Base-by-base conservation (phyloP, 1,140 invertebrate species). In the Elysia chlorotica region DNA sequence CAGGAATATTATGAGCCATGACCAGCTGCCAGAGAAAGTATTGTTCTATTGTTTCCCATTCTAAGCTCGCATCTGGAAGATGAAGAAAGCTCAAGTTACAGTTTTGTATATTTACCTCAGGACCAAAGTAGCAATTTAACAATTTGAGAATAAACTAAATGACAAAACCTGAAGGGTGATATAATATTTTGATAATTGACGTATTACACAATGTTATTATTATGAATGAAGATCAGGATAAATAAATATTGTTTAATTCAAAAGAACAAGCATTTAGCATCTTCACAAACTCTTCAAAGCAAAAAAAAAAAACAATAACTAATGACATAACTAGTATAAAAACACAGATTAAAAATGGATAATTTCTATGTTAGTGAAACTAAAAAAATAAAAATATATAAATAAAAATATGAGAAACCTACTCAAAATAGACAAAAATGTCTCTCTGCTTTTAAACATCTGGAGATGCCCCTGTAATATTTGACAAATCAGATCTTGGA, bases 1-100 rank as follows among this genome's bases (percentile, higher is more conserved):
- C 91, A 17, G 94, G 92, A 81, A 98, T 94, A 85, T 96, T 94
- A 82, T 98, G 96, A 54, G 96, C 95, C 76, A 93, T 92, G 48
- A 98, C 91, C 37, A 99, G 89, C 88, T 98, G 95, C 97, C 97
- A 99, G 10, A 99, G 90, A 84, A 95, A 98, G 83, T 95, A 94
- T 83, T 99, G 97, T 86, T 98, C 97, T 79, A 97, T 95, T 1
- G 96, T 97, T 86, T 99, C 96, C 96, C 96, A 99, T 68, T 92
- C 91, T 65, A 98, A 88, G 83, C 94, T 98, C 17, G 93, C 92
- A 77, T 92, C 94, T 82, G 94, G 82, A 83, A 94, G 89, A 10
- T 57, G 30, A n/a, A n/a, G n/a, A n/a, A n/a, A n/a, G n/a, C n/a
- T n/a, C n/a, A n/a, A n/a, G n/a, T n/a, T n/a, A n/a, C n/a, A n/a